Evolutionary conservation across 1,140 invertebrate species (phyloP).

Genomic region (Triops cancriformis): DNA sequence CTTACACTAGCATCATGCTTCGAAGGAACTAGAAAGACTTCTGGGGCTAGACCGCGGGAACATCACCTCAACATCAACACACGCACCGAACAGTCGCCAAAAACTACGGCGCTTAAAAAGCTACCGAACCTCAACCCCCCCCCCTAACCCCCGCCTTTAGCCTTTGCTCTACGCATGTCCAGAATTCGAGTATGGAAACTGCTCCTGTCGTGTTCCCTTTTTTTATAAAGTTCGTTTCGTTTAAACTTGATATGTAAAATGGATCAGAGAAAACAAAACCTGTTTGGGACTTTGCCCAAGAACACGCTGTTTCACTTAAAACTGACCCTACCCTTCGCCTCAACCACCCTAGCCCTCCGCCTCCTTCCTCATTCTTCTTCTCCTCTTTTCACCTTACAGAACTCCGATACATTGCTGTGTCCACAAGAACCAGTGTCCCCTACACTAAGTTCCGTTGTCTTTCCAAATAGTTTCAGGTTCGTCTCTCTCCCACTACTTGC

Average conservation of each 20-base stretch:
- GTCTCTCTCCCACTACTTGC: no score
- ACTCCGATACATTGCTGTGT: not conserved
- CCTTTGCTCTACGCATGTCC: not conserved
- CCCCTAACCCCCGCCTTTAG: not conserved
- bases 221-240: not conserved
- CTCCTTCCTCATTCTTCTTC: not conserved
- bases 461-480: no score
- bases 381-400: not conserved
- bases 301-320: not conserved
- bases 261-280: conserved; percentile 9
- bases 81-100: not conserved
- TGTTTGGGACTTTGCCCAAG: not conserved
- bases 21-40: not conserved
- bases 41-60: not conserved
- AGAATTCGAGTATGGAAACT: not conserved
- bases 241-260: conserved; percentile 8
- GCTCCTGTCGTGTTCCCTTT: not conserved
- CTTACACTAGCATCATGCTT: not conserved
- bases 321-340: not conserved
- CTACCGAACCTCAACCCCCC: not conserved
- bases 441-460: no score
- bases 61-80: conserved; percentile 9
- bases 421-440: not conserved
- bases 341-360: not conserved
- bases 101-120: not conserved